Conservation (phyloP, 1,140 invertebrate genomes). For the Anadara kagoshimensis region DNA sequence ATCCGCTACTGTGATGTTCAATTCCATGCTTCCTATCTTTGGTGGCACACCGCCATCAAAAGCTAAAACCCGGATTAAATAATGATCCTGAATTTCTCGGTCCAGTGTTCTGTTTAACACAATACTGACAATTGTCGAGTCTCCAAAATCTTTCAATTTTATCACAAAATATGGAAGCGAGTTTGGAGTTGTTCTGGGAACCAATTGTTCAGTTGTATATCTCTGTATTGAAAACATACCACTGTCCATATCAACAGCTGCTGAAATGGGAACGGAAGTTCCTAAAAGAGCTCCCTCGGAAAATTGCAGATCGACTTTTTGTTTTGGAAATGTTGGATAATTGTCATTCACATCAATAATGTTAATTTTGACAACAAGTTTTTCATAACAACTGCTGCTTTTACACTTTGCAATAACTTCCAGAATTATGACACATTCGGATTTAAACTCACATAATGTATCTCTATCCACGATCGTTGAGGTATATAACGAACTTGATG, state of each 20-base stretch:
- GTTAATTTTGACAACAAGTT: conserved; percentile 79
- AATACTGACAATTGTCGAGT: conserved; percentile 45
- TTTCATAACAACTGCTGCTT: conserved; percentile 55
- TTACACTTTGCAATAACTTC: conserved; percentile 53
- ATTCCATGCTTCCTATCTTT: conserved; percentile 27
- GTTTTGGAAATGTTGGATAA: conserved; percentile 83
- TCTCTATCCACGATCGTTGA: conserved; percentile 44
- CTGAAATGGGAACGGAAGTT: conserved; percentile 42
- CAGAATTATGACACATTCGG: conserved; percentile 46
- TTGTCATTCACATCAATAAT: conserved; percentile 94
- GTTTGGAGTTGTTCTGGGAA: neutral
- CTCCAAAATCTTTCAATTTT: conserved; percentile 40
- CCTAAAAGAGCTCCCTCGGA: conserved; percentile 51
- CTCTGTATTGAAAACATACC: conserved; percentile 51
- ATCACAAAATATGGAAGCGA: conserved; percentile 50
- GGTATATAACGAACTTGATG: conserved; percentile 43
- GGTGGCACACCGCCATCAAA: conserved; percentile 75
- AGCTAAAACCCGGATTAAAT: conserved; percentile 79
- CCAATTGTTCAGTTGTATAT: conserved; percentile 43
- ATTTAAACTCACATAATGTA: conserved; percentile 37
- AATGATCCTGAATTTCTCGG: conserved; percentile 91
- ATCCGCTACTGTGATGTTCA: conserved; percentile 76
- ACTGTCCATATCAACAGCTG: conserved; percentile 56
- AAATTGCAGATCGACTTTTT: conserved; percentile 31
- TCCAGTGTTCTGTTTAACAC: conserved; percentile 78